phyloP scores from a whole-genome alignment of 1,140 invertebrate genomes.

The Drosophila bocqueti region DNA sequence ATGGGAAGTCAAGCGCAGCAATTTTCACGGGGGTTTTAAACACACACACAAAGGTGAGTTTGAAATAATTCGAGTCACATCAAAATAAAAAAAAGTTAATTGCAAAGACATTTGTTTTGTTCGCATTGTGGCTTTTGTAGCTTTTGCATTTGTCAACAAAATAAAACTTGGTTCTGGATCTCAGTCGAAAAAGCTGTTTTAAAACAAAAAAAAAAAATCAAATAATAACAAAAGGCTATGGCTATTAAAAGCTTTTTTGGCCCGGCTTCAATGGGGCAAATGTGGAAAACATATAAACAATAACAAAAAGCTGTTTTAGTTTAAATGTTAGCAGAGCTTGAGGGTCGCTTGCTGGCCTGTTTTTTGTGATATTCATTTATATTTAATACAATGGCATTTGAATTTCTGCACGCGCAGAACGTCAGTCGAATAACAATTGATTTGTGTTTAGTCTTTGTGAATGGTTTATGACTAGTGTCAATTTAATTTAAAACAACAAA shows the following conservation, averaged over 20 bases:
- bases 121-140: conserved; percentile 15
- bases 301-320: conserved; percentile 61
- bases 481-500: not conserved
- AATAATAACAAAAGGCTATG: conserved; percentile 30
- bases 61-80: conserved; percentile 18
- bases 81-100: conserved; percentile 45
- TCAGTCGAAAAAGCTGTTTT: conserved; percentile 41
- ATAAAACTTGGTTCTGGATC: conserved; percentile 55
- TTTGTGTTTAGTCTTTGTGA: not conserved
- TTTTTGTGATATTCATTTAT: conserved; percentile 9
- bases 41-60: conserved; percentile 19
- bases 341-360: conserved; percentile 47
- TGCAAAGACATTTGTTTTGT: conserved; percentile 16
- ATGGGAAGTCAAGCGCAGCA: conserved; percentile 58
- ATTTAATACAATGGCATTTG: not conserved
- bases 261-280: conserved; percentile 42
- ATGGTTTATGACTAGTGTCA: not conserved
- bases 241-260: conserved; percentile 55
- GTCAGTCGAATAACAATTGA: not conserved
- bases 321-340: conserved; percentile 37
- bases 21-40: conserved; percentile 49
- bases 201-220: not conserved
- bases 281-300: conserved; percentile 55
- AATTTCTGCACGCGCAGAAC: conserved; percentile 20
- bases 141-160: conserved; percentile 27